Evolutionary conservation across 92 coral and sea anemone genomes (phyloP).

Genomic region (Epizoanthus rinbou): DNA sequence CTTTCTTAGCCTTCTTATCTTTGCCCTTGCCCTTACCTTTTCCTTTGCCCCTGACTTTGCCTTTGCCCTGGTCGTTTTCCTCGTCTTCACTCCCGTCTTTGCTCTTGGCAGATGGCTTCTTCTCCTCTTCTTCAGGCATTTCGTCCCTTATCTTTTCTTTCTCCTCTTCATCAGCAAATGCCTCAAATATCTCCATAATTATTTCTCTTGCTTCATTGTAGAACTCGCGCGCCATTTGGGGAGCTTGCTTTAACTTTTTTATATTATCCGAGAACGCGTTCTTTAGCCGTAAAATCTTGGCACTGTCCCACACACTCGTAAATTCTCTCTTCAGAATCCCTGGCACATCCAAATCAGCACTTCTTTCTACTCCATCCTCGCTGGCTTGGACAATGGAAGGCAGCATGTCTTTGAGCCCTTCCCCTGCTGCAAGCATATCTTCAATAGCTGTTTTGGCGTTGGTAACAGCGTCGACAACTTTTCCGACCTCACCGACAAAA

Average conservation of each 20-base stretch:
- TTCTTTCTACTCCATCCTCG: constrained; percentile 61
- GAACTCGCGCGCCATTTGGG: constrained; percentile 74
- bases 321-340: constrained; percentile 60
- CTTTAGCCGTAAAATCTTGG: constrained; percentile 55
- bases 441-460: constrained; percentile 67
- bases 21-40: constrained; percentile 8
- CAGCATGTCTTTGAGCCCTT: constrained; percentile 74
- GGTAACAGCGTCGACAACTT: constrained; percentile 53
- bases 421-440: constrained; percentile 52
- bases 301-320: constrained; percentile 57
- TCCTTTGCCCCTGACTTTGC: not conserved
- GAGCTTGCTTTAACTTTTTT: constrained; percentile 65
- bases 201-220: constrained; percentile 60
- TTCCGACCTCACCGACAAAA: constrained; percentile 59
- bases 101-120: constrained; percentile 21
- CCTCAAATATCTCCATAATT: constrained; percentile 53
- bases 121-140: constrained; percentile 42
- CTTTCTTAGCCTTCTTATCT: constrained; percentile 6
- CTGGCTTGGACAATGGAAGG: constrained; percentile 51
- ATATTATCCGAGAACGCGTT: constrained; percentile 63
- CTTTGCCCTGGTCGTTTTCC: not conserved
- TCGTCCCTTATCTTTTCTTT: constrained; percentile 47
- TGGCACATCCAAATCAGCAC: constrained; percentile 42
- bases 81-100: not conserved
- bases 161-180: constrained; percentile 66